Base-by-base conservation (phyloP, 1,140 invertebrate genomes). In the Teleopsis dalmanni region DNA sequence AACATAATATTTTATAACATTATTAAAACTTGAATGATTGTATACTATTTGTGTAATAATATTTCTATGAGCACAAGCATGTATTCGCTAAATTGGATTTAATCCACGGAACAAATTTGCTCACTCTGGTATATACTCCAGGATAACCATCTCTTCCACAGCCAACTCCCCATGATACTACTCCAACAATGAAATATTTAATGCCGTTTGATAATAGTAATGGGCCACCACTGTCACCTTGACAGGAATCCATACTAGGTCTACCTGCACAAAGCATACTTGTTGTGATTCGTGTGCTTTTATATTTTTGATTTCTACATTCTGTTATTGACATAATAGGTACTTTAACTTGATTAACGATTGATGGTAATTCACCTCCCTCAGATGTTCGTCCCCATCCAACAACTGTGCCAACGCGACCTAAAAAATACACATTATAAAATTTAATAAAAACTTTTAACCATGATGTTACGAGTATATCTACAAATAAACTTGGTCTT, bases 321-420 rank as follows among this genome's bases (percentile, higher is more conserved):
- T 89, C 85, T 0, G 73, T 68, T 34, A 88, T 76, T 29, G 81
- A 84, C 47, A 90, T 76, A 43, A 92, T 89, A 3, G 88, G 88
- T 9, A 92, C 88, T 58, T 85, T 78, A 1, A 89, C 87, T 69
- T 92, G 87, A 55, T 89, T 86, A 1, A 89, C 83, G 23, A 83
- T 75, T 4, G 80, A 81, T 0, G 88, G 84, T n/a, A 90, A 62
- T 58, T 78, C 78, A n/a, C 87, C 87, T 16, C 86, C 87, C 62
- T 90, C 85, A 0, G 79, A 79, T 0, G 85, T 84, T 18, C 87
- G 73, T 1, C 89, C 89, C 89, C 89, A 93, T 5, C 89, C 90
- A 0, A 90, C 18, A 85, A 87, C 11, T 77, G 82, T 27, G 81
- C 88, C 53, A 76, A 70, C 65, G 9, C 67, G 55, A 21, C 67